Evolutionary conservation across 92 coral and sea anemone species (phyloP), one percentile per base, ranked within the genome.

Genomic region (Plumapathes pennacea): DNA sequence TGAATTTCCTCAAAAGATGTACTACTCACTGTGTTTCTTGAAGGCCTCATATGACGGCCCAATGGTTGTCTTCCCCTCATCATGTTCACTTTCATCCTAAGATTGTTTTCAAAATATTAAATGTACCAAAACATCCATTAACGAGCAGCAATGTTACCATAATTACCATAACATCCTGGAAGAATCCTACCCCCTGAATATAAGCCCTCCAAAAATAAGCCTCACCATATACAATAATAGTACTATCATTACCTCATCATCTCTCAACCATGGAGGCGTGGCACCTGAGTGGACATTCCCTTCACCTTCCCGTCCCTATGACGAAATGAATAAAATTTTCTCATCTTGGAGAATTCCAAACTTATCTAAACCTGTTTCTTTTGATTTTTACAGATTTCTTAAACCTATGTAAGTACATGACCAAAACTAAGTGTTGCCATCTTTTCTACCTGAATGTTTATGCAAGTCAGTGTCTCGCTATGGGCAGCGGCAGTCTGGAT

Each of bases 251-350:
- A n/a, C 78, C 24, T 72, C 77, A 23, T 88, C 98, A 60, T 82
- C 82, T 45, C 74, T 78, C 46, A 92, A 71, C 98, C 98, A 92
- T 10, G 98, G 98, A n/a, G 98, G 98, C 46, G 83, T 92, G 23
- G 89, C 95, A 77, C 95, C 95, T 80, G 90, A 60, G 40, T 87
- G 90, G 21, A 87, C 56, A 46, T 87, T 87, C 40, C 95, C 95
- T 65, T 87, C 78, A 15, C 85, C 86, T 21, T 67, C 69, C 45
- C 37, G 57, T 8, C n/a, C n/a, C n/a, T n/a, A n/a, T n/a, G n/a
- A n/a, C n/a, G n/a, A n/a, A n/a, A n/a, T n/a, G n/a, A n/a, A n/a
- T n/a, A n/a, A n/a, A n/a, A n/a, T n/a, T n/a, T n/a, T n/a, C n/a
- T n/a, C n/a, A n/a, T n/a, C n/a, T 14, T 8, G 19, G 22, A 29